Percentiles rank a stretch among this genome's conserved stretches.
These are phyloP conservation scores for Prunella himalayana DNA, from an alignment of 2,113 vertebrate species.

Conservation along the genomic window DNA sequence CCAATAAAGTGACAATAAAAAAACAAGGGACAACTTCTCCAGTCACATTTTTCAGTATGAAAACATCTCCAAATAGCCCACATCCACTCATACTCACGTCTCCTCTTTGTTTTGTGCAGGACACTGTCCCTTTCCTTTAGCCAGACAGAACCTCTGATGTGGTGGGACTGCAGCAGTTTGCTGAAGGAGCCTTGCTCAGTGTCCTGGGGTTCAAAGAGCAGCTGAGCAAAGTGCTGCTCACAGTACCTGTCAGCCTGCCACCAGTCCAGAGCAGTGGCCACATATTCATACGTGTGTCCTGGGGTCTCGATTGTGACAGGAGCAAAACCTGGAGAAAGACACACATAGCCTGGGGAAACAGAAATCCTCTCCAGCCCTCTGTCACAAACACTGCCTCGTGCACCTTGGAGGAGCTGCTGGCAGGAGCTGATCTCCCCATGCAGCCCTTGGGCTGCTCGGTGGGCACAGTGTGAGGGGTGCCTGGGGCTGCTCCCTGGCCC, in stretches of 20 bases:
- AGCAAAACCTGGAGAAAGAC: slow-evolving; percentile 39
- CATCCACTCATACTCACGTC: slow-evolving; percentile 46
- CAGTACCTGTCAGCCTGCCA: slow-evolving; percentile 78
- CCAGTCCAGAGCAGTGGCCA: slow-evolving; percentile 74
- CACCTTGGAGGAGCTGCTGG: not conserved
- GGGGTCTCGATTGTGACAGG: slow-evolving; percentile 57
- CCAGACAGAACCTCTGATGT: slow-evolving; percentile 70
- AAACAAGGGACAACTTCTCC: not conserved
- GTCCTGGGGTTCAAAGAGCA: slow-evolving; percentile 42
- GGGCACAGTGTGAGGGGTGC: not conserved
- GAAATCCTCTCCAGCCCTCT: not conserved
- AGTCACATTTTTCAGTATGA: not conserved
- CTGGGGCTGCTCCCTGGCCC: not conserved
- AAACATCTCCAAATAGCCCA: not conserved
- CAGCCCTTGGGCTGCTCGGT: not conserved
- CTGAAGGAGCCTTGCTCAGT: not conserved
- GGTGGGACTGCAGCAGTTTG: slow-evolving; percentile 56
- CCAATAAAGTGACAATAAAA: not conserved
- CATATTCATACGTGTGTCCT: slow-evolving; percentile 67
- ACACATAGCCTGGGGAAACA: not conserved
- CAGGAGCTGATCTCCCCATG: fast-evolving
- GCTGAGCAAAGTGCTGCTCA: slow-evolving; percentile 73
- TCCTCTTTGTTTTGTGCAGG: not conserved
- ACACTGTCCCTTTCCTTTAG: slow-evolving; percentile 33
- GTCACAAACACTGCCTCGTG: not conserved